Base-by-base conservation (phyloP, 2,888 invertebrate genomes). In the Lacanobia wlatinum region DNA sequence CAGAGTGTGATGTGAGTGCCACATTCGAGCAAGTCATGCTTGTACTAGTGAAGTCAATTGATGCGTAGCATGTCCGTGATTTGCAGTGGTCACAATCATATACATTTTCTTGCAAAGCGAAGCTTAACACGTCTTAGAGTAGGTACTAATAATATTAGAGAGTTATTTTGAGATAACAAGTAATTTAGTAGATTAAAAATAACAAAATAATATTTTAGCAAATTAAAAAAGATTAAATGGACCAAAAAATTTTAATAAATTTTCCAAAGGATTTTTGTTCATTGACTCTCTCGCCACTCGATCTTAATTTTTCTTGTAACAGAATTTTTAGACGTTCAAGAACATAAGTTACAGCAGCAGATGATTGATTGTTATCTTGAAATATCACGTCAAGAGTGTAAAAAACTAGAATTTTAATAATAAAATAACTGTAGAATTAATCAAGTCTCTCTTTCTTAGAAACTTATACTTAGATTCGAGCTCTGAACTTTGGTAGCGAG, bases 301-400 rank as follows among this genome's bases (percentile, higher is more conserved):
- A 58, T 78, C 78, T 23, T 58, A 46, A 71, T 78, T 62, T 71
- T 58, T 75, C 78, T 38, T 58, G 78, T 52, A 78, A 72, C 52
- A 70, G 61, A 52, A 48, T 62, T 78, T 71, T 52, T 46, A 28
- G 61, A 58, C 62, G n/a, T 52, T 56, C 21, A 38, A 62, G 61
- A 71, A 71, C 61, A 52, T 61, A 56, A 58, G 43, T 62, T 62
- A 46, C 43, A 78, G 9, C n/a, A 69, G 12, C 16, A 18, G 8
- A 62, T 62, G 78, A 75, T 75, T 62, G 78, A 75, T 78, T 40
- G 58, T 56, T 21, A 18, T 59, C 16, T 46, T 59, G n/a, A 59
- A 77, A 48, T 18, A 73, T 28, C 38, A 12, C 40, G 38, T 21
- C 16, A 34, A 40, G 34, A 34, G 14, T 38, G 38, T 52, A 34